Evolutionary conservation across 2,888 invertebrate genomes (phyloP).

Genomic region (Nemoura dubitans): DNA sequence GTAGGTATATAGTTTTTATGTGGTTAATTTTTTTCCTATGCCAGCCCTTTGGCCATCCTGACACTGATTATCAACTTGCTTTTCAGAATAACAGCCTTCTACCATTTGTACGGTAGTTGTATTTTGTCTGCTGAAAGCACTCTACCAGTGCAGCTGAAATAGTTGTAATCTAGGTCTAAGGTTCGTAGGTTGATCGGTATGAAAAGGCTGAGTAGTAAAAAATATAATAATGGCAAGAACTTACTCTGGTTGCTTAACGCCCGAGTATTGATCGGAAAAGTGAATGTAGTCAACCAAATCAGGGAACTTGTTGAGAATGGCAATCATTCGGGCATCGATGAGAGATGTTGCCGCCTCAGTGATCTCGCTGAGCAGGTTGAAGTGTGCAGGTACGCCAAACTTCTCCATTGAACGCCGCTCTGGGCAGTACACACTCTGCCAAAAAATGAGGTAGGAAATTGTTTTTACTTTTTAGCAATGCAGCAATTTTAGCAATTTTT

Average conservation of each 20-base stretch:
- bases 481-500: too few relatives aligned
- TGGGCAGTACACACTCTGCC: constrained; percentile 80
- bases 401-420: constrained; percentile 85
- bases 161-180: too few relatives aligned
- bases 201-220: too few relatives aligned
- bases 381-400: constrained; percentile 76
- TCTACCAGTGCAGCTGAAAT: too few relatives aligned
- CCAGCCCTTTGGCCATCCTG: too few relatives aligned
- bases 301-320: constrained; percentile 82
- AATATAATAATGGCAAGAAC: constrained; percentile 56
- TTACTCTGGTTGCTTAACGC: constrained; percentile 89
- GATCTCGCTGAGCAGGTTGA: constrained; percentile 87
- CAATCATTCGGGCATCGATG: constrained; percentile 81
- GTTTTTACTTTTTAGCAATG: background rate
- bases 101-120: too few relatives aligned
- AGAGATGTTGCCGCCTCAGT: constrained; percentile 86
- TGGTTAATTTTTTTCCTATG: too few relatives aligned
- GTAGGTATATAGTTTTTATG: too few relatives aligned
- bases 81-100: too few relatives aligned
- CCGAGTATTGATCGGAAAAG: constrained; percentile 95
- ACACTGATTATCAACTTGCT: too few relatives aligned
- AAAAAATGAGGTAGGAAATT: background rate
- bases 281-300: constrained; percentile 93
- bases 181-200: too few relatives aligned
- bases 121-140: too few relatives aligned